These are phyloP conservation scores for Epiperipatus broadwayi DNA, from an alignment of 2,888 invertebrate genomes.

Conservation along the genomic window DNA sequence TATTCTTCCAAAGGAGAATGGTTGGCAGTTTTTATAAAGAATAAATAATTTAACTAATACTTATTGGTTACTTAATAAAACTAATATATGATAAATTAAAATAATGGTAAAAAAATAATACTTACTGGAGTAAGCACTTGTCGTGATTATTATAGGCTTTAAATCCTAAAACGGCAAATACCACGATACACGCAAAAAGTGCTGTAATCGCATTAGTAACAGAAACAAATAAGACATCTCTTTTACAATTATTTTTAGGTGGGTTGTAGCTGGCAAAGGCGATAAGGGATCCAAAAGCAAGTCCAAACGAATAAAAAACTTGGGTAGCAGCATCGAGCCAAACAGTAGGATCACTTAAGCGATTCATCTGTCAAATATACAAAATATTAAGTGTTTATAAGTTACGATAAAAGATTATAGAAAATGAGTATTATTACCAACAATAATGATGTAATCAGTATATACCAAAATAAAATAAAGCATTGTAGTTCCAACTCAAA, in stretches of 20 bases:
- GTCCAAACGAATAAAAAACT: slow-evolving; percentile 85
- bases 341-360: slow-evolving; percentile 62
- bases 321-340: slow-evolving; percentile 94
- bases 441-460: no score
- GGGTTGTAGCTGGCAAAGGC: slow-evolving; percentile 91
- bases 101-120: slow-evolving; percentile 17
- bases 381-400: no score
- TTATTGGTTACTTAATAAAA: no score
- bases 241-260: slow-evolving; percentile 78
- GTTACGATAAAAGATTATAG: no score
- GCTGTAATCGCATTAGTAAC: slow-evolving; percentile 82
- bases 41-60: no score
- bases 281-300: slow-evolving; percentile 83
- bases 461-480: no score
- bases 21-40: no score
- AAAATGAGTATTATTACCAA: no score
- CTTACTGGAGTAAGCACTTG: slow-evolving; percentile 53
- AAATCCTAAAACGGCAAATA: slow-evolving; percentile 85
- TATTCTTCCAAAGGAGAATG: no score
- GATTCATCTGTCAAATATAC: slow-evolving; percentile 45
- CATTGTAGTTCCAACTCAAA: no score
- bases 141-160: slow-evolving; percentile 80
- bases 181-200: slow-evolving; percentile 80
- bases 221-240: slow-evolving; percentile 73
- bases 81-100: not conserved